Evolutionary conservation across 1,140 invertebrate species (phyloP), one percentile per base, ranked within the genome.

Genomic region (Elysia chlorotica): DNA sequence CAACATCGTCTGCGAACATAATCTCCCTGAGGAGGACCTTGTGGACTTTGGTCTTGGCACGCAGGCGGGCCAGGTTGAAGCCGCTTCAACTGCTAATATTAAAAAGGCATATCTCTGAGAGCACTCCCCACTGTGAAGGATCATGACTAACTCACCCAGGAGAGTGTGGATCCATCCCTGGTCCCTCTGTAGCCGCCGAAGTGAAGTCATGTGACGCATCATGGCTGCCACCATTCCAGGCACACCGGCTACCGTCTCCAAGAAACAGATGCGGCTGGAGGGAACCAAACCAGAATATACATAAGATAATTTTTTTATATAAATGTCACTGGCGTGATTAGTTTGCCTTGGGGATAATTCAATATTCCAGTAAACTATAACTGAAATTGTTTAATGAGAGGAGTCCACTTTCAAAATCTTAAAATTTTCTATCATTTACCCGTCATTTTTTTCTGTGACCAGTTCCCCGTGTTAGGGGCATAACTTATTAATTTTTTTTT

Each of bases 81-180:
- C n/a, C n/a, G n/a, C n/a, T n/a, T n/a, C n/a, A n/a, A n/a, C n/a
- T n/a, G n/a, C n/a, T n/a, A n/a, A n/a, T n/a, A n/a, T n/a, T n/a
- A n/a, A n/a, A n/a, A n/a, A n/a, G n/a, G n/a, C n/a, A n/a, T n/a
- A n/a, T n/a, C n/a, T n/a, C n/a, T n/a, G n/a, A n/a, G n/a, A n/a
- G n/a, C n/a, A n/a, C n/a, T n/a, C n/a, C n/a, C 41, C 41, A 10
- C 41, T n/a, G n/a, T 14, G n/a, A 48, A 48, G n/a, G n/a, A 48
- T 14, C 10, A n/a, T 10, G 25, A 6, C 25, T 23, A 23, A 31
- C 48, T 69, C 77, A 86, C 84, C 86, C 66, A 89, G 68, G 1
- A 88, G 75, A 10, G 87, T 89, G 65, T 88, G 87, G 30, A 88
- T 89, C 88, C 88, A 89, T 0, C 88, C 88, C 62, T 88, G 80